Conservation (phyloP, 2,888 invertebrate species). For the Trachelus iudaicus region DNA sequence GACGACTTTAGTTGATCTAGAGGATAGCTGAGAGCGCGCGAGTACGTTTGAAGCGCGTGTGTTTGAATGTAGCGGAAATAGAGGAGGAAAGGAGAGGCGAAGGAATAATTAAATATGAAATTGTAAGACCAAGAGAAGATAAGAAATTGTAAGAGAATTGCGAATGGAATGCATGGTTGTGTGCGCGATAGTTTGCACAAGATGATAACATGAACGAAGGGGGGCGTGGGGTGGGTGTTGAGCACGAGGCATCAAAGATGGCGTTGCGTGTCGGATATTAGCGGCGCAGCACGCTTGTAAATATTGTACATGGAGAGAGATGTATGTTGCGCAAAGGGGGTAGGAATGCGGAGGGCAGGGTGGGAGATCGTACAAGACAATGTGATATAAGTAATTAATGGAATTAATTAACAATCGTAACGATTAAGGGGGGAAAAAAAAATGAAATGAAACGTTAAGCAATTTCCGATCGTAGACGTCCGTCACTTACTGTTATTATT, state of each 20-base stretch:
- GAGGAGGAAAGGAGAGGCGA: not conserved
- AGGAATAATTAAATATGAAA: not conserved
- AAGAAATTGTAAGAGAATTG: conserved; percentile 6
- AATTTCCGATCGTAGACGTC: conserved; percentile 57
- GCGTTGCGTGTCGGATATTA: too few relatives aligned
- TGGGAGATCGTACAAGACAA: conserved; percentile 55
- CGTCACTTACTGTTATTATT: conserved; percentile 55
- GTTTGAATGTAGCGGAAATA: too few relatives aligned
- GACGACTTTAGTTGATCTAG: too few relatives aligned
- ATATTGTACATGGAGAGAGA: too few relatives aligned
- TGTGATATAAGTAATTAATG: conserved; percentile 64
- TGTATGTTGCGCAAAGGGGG: not conserved
- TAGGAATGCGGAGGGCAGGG: conserved; percentile 4
- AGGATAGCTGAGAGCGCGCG: too few relatives aligned
- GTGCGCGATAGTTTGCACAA: too few relatives aligned
- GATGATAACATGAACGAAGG: too few relatives aligned
- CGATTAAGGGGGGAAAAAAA: conserved; percentile 44
- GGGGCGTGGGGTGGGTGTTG: not conserved
- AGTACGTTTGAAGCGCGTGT: too few relatives aligned
- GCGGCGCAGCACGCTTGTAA: too few relatives aligned
- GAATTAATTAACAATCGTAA: conserved; percentile 61
- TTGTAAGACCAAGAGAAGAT: not conserved
- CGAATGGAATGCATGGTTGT: not conserved
- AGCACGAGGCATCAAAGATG: too few relatives aligned
- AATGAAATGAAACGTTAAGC: conserved; percentile 39